A percentile compares a stretch with the other conserved stretches of the same genome.
phyloP scores from a whole-genome alignment of 1,140 invertebrate genomes.

The Hylaeus volcanicus region DNA sequence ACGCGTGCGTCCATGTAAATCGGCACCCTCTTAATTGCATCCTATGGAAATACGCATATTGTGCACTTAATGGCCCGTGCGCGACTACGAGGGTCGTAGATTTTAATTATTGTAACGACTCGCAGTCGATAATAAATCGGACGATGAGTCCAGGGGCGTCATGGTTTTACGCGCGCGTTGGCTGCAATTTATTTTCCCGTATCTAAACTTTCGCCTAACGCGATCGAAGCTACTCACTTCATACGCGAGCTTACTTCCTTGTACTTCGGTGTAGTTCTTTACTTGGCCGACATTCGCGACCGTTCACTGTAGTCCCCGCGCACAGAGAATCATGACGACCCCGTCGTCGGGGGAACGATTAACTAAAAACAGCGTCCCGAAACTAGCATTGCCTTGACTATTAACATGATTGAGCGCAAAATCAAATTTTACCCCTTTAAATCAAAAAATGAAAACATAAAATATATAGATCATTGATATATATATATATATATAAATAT shows the following conservation, averaged over 20 bases:
- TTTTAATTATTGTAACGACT: conserved; percentile 62
- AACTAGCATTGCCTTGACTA: conserved; percentile 74
- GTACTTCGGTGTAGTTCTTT: not conserved
- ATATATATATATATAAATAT: conserved; percentile 50
- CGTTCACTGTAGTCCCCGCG: not conserved
- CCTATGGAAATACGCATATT: conserved; percentile 64
- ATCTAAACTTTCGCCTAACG: not conserved
- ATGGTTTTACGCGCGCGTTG: conserved; percentile 43
- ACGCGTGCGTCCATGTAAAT: conserved; percentile 71
- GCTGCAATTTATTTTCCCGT: conserved; percentile 32
- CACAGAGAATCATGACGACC: conserved; percentile 29
- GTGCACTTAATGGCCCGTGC: conserved; percentile 69
- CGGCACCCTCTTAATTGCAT: conserved; percentile 75
- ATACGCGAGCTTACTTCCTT: not conserved
- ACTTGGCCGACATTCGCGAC: not conserved
- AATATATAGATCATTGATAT: conserved; percentile 60
- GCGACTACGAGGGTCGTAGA: conserved; percentile 48
- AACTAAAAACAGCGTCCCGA: conserved; percentile 26
- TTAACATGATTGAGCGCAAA: conserved; percentile 79
- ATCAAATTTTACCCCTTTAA: conserved; percentile 77
- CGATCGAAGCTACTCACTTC: not conserved
- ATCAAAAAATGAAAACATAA: conserved; percentile 66
- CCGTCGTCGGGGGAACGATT: conserved; percentile 1
- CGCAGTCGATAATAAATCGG: conserved; percentile 52
- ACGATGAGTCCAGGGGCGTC: conserved; percentile 35